Evolutionary conservation across 2,888 invertebrate species (phyloP).

Genomic region (Hydriomena furcata): DNA sequence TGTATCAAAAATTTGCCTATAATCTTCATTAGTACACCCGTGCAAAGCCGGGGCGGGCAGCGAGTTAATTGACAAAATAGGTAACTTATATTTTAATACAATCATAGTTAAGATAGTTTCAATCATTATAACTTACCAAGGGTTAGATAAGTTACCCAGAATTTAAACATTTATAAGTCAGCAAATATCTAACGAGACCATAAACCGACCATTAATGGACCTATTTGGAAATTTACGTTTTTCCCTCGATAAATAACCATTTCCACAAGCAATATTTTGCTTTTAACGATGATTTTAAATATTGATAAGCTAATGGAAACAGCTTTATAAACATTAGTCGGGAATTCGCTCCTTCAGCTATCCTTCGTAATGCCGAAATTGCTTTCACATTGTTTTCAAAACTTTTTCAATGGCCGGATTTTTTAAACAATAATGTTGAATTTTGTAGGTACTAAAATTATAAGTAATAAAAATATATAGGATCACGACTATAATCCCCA

Average conservation of each 20-base stretch:
- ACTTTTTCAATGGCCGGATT: neutral
- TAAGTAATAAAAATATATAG: too few relatives aligned
- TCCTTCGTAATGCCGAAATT: neutral
- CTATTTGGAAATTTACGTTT: slow-evolving; percentile 33
- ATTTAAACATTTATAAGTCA: slow-evolving; percentile 28
- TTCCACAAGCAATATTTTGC: slow-evolving; percentile 38
- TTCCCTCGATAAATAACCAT: slow-evolving; percentile 38
- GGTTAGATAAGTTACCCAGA: slow-evolving; percentile 15
- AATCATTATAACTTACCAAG: slow-evolving; percentile 4
- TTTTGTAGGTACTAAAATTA: too few relatives aligned
- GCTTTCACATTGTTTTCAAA: neutral
- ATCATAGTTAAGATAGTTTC: too few relatives aligned
- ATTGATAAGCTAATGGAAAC: slow-evolving; percentile 40
- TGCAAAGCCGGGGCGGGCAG: too few relatives aligned
- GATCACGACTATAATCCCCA: too few relatives aligned
- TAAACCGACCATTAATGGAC: slow-evolving; percentile 35
- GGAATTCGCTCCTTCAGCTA: slow-evolving; percentile 5
- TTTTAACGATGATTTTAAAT: slow-evolving; percentile 38
- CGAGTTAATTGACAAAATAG: too few relatives aligned
- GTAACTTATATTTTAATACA: too few relatives aligned
- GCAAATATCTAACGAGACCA: slow-evolving; percentile 33
- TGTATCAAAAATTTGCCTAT: too few relatives aligned
- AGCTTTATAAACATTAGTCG: slow-evolving; percentile 23
- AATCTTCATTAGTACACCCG: too few relatives aligned
- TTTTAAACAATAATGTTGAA: too few relatives aligned